Conservation (phyloP, 2,113 vertebrate species). For the Tonatia bakeri region DNA sequence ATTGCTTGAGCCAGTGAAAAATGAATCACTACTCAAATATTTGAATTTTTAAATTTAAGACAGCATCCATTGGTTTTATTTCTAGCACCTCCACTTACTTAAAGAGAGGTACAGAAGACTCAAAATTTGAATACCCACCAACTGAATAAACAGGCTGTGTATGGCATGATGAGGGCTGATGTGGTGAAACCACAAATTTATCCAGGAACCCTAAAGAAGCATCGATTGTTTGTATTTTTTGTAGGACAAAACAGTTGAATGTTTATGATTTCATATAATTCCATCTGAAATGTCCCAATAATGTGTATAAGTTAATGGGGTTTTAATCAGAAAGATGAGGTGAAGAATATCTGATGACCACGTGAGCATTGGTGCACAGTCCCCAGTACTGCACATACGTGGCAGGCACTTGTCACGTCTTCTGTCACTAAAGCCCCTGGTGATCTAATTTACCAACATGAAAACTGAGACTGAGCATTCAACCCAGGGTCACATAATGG, state of each 20-base stretch:
- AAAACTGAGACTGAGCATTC: neutral
- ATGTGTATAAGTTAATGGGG: neutral
- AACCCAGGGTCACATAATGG: neutral
- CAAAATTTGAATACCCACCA: neutral
- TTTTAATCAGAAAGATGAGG: neutral
- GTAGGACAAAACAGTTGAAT: neutral
- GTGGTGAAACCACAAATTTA: neutral
- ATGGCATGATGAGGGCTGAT: neutral
- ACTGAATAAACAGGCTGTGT: neutral
- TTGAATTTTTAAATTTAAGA: neutral
- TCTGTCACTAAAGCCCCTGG: neutral
- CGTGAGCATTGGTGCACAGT: neutral
- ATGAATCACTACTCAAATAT: neutral
- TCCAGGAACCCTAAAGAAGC: neutral
- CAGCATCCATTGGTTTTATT: neutral
- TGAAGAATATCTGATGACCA: neutral
- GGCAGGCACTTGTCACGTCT: neutral
- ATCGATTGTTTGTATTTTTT: neutral
- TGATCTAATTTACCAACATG: neutral
- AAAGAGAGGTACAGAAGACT: neutral
- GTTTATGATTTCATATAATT: neutral
- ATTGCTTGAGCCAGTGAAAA: conserved; percentile 5
- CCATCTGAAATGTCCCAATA: neutral
- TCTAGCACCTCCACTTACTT: neutral
- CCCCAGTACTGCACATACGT: no score